These are phyloP conservation scores for Pogonophryne albipinna DNA, from an alignment of 2,797 vertebrate species.

Conservation along the genomic window DNA sequence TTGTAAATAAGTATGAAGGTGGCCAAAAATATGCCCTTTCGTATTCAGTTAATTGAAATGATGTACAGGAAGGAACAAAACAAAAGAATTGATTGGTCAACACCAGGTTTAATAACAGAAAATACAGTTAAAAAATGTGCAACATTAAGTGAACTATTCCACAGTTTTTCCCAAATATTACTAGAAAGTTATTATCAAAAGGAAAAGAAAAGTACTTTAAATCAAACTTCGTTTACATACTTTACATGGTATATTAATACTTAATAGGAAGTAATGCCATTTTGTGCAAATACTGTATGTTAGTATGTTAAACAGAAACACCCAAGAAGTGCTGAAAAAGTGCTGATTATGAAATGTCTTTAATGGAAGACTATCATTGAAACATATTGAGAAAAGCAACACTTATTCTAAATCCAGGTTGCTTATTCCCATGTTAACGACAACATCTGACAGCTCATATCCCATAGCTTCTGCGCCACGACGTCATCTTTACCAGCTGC, in stretches of 20 bases:
- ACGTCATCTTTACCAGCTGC: conserved; percentile 71
- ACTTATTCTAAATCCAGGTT: not conserved
- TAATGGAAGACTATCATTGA: not conserved
- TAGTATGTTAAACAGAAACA: not conserved
- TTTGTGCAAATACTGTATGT: not conserved
- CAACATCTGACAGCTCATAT: conserved; percentile 81
- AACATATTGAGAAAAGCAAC: not conserved
- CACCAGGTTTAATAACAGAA: conserved; percentile 26
- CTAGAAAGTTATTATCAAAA: not conserved
- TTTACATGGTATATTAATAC: not conserved
- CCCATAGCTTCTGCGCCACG: conserved; percentile 82
- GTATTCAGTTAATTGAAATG: not conserved
- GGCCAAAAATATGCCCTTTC: not conserved
- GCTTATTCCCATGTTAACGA: conserved; percentile 79
- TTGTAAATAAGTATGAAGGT: not conserved
- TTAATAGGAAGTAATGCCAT: not conserved
- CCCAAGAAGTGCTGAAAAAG: not conserved
- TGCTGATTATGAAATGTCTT: not conserved
- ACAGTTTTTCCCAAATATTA: not conserved
- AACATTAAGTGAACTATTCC: not conserved
- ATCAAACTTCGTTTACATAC: not conserved
- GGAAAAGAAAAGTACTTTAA: not conserved
- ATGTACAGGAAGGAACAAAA: not conserved
- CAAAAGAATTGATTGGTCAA: not conserved
- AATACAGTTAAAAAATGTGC: conserved; percentile 2